These are phyloP conservation scores for Onychostoma macrolepis DNA, from an alignment of 2,113 vertebrate species.

Conservation along the genomic window DNA sequence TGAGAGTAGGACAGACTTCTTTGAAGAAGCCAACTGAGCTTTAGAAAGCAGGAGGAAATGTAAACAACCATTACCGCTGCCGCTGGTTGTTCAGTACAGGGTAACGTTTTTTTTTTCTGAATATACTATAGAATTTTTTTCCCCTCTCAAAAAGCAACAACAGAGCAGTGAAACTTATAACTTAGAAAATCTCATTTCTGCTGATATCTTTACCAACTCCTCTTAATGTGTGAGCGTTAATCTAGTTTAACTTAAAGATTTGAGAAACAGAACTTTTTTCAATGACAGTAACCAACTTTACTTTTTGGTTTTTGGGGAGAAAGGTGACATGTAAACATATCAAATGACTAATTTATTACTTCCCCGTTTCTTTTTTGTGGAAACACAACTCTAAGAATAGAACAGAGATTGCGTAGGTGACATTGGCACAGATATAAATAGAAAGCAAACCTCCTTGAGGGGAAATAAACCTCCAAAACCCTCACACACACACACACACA, in stretches of 20 bases:
- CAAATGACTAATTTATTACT: not conserved
- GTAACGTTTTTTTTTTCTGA: not conserved
- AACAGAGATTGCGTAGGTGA: constrained; percentile 27
- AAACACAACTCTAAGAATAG: constrained; percentile 34
- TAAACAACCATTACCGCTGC: not conserved
- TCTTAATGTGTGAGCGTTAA: not conserved
- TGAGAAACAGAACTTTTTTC: not conserved
- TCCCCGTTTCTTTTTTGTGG: not conserved
- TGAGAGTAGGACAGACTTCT: not conserved
- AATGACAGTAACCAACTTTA: not conserved
- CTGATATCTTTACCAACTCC: not conserved
- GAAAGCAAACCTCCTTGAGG: constrained; percentile 6
- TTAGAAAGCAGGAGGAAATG: not conserved
- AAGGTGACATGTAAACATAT: not conserved
- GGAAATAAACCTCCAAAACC: constrained; percentile 12
- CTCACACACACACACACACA: not conserved
- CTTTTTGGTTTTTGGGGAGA: not conserved
- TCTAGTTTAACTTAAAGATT: not conserved
- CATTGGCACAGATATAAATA: not conserved
- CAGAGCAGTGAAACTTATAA: not conserved
- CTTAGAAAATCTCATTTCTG: not conserved
- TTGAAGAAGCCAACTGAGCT: not conserved
- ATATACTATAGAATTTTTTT: not conserved
- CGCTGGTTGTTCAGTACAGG: not conserved
- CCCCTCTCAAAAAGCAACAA: no score